A percentile compares a stretch with the other conserved stretches of the same genome.
These are phyloP conservation scores for Glaucomys volans DNA, from an alignment of 2,113 vertebrate genomes.

Conservation along the genomic window DNA sequence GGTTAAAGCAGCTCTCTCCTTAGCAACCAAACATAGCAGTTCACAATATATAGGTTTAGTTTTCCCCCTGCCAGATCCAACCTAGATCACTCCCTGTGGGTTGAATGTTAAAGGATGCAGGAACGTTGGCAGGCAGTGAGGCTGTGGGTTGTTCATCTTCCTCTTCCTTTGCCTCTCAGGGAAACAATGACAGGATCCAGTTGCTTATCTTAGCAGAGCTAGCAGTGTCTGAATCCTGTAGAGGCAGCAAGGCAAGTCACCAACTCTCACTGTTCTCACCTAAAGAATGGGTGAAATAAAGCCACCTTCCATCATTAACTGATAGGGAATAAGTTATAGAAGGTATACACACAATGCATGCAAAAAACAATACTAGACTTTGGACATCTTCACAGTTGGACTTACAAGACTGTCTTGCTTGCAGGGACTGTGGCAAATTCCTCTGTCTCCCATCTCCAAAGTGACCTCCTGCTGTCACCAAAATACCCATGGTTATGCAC, in stretches of 20 bases:
- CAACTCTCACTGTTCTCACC: background rate
- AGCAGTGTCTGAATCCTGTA: background rate
- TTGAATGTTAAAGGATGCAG: background rate
- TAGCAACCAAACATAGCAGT: background rate
- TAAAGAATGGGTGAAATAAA: background rate
- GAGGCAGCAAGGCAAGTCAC: too few relatives aligned
- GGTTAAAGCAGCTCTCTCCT: background rate
- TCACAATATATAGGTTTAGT: background rate
- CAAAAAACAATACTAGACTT: background rate
- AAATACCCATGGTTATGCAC: background rate
- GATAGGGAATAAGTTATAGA: background rate
- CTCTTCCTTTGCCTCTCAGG: background rate
- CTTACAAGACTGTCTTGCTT: background rate
- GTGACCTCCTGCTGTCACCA: background rate
- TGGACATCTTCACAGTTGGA: background rate
- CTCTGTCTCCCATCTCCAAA: background rate
- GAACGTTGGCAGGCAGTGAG: background rate
- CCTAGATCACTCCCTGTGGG: background rate
- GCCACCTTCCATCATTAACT: accelerated
- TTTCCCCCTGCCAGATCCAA: background rate
- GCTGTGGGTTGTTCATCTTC: background rate
- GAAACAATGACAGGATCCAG: conserved; percentile 71
- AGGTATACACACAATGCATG: background rate
- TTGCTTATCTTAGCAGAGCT: background rate
- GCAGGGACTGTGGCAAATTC: background rate